Evolutionary conservation across 2,888 invertebrate species (phyloP).

Genomic region (Heliconius hortense): DNA sequence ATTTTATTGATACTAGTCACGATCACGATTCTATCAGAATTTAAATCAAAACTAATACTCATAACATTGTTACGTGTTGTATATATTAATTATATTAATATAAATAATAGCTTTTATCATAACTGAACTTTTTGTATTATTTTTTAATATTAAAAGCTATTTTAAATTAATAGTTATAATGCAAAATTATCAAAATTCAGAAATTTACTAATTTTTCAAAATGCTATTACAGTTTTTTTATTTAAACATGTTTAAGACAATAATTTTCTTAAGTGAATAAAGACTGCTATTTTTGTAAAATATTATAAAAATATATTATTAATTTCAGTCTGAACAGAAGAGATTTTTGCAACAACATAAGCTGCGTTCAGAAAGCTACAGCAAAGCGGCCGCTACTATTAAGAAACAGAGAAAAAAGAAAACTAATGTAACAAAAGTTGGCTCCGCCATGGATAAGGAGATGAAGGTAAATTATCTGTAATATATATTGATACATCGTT

Average conservation of each 20-base stretch:
- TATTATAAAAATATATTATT: conserved; percentile 5
- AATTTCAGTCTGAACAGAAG: conserved; percentile 92
- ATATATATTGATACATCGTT: not conserved
- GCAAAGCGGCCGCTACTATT: conserved; percentile 94
- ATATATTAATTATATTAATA: not conserved
- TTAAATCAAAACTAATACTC: not conserved
- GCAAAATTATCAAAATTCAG: not conserved
- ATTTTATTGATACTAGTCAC: conserved; percentile 20
- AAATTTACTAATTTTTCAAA: no score
- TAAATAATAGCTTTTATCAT: not conserved
- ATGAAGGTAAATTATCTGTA: conserved; percentile 83
- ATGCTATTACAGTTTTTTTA: no score
- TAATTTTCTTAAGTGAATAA: not conserved
- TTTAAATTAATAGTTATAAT: not conserved
- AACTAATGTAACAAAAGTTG: conserved; percentile 89
- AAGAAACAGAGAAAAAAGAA: conserved; percentile 96
- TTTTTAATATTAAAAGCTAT: not conserved
- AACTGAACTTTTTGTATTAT: not conserved
- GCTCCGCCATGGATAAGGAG: conserved; percentile 94
- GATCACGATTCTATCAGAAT: conserved; percentile 20
- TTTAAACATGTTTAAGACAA: not conserved
- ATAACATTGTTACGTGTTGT: not conserved
- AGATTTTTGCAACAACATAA: conserved; percentile 96
- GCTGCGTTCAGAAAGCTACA: conserved; percentile 93
- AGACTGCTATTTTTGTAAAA: not conserved